Conservation (phyloP, 2,888 invertebrate species). For the Eupithecia pulchellata region DNA sequence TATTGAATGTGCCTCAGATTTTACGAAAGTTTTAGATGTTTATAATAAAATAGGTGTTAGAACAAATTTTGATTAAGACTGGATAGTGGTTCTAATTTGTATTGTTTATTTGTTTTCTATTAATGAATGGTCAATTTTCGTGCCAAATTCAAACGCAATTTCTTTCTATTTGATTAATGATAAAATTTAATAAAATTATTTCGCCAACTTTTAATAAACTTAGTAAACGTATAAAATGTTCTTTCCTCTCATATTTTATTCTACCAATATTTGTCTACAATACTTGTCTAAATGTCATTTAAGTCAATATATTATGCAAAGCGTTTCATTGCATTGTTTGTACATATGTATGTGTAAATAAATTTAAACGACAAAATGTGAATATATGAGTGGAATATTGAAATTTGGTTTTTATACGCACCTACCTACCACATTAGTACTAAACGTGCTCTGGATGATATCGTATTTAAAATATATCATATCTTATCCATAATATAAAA, state of each 20-base stretch:
- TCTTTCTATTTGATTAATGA: not conserved
- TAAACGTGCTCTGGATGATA: not conserved
- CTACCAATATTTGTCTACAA: not conserved
- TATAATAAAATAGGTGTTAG: conserved; percentile 59
- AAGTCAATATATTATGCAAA: conserved; percentile 8
- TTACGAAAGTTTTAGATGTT: conserved; percentile 76
- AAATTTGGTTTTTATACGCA: conserved; percentile 42
- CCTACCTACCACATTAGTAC: not conserved
- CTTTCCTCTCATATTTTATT: not conserved
- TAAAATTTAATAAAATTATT: not conserved
- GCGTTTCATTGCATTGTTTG: conserved; percentile 52
- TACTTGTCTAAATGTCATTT: not conserved
- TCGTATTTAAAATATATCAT: too few species aligned
- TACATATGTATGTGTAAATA: conserved; percentile 77
- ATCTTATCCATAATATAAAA: too few species aligned
- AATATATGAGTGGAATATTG: conserved; percentile 80
- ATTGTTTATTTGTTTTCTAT: conserved; percentile 14
- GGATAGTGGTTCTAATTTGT: conserved; percentile 52
- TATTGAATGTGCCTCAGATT: conserved; percentile 83
- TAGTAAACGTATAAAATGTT: not conserved
- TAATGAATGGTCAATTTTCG: conserved; percentile 26
- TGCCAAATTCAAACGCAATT: conserved; percentile 37
- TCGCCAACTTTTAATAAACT: conserved; percentile 11
- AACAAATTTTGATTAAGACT: conserved; percentile 67
- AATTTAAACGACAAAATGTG: conserved; percentile 67